Conservation (phyloP, 37 sponge, comb jelly and placozoan genomes). For the Theonella swinhoei region DNA sequence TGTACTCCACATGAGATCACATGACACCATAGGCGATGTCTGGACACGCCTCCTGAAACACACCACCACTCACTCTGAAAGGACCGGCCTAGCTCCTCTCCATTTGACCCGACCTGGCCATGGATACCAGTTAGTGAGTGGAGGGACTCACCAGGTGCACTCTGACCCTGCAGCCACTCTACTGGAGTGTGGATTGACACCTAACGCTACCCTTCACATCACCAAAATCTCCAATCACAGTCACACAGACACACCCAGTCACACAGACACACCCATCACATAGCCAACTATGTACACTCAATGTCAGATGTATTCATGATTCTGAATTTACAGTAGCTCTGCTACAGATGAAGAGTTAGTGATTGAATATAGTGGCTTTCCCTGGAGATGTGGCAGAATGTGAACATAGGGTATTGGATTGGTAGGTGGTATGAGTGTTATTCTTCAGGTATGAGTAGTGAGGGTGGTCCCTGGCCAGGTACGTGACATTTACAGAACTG, state of each 20-base stretch:
- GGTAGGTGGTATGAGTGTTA: not conserved
- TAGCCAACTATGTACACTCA: not conserved
- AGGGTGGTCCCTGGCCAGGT: not conserved
- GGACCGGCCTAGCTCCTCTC: not conserved
- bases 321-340: not conserved
- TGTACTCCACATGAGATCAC: constrained; percentile 66
- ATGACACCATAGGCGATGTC: constrained; percentile 69
- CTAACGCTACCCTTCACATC: constrained; percentile 62
- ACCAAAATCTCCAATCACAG: not conserved
- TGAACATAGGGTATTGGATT: too few relatives aligned
- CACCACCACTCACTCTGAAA: not conserved
- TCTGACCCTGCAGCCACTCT: constrained; percentile 49
- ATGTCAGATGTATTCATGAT: not conserved
- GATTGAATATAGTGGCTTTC: too few relatives aligned
- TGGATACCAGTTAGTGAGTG: constrained; percentile 44
- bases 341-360: not conserved
- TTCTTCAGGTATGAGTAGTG: not conserved
- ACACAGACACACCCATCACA: not conserved
- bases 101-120: not conserved
- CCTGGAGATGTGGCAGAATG: too few relatives aligned
- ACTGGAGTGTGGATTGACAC: constrained; percentile 45
- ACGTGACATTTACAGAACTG: constrained; percentile 47
- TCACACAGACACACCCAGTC: not conserved
- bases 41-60: constrained; percentile 1
- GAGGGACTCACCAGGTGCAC: constrained; percentile 48